A percentile compares a stretch with the other conserved stretches of the same genome.
Conservation (phyloP, 2,797 vertebrate species). For the Valencia hispanica region DNA sequence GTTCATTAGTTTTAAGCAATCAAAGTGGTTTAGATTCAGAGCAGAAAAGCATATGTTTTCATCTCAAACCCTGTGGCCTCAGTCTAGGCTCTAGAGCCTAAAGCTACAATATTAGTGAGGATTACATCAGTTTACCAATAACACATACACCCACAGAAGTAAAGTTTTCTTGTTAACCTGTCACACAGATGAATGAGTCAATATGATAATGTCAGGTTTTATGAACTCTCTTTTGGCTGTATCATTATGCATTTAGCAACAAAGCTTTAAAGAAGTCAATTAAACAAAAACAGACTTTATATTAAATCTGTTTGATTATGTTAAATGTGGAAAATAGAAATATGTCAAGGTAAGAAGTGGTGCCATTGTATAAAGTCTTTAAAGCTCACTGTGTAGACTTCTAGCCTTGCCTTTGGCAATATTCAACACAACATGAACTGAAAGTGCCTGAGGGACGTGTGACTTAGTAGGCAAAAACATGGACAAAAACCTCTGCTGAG, state of each 20-base stretch:
- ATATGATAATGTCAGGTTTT: slow-evolving; percentile 40
- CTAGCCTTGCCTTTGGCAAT: slow-evolving; percentile 31
- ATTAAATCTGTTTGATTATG: slow-evolving; percentile 71
- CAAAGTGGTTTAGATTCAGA: too few relatives aligned
- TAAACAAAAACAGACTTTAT: slow-evolving; percentile 67
- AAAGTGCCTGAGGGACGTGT: slow-evolving; percentile 23
- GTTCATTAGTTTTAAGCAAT: not conserved
- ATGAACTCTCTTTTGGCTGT: slow-evolving; percentile 28
- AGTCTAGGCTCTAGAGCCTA: not conserved
- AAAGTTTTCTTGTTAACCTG: slow-evolving; percentile 40
- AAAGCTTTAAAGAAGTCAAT: slow-evolving; percentile 56
- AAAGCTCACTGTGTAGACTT: slow-evolving; percentile 43
- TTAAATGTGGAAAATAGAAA: slow-evolving; percentile 73
- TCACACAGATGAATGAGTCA: slow-evolving; percentile 50
- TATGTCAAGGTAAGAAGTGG: slow-evolving; percentile 53
- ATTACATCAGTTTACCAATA: slow-evolving; percentile 7
- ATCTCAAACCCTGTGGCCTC: not conserved
- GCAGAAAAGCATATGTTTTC: not conserved
- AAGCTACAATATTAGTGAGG: not conserved
- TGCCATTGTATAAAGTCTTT: slow-evolving; percentile 39
- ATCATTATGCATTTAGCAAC: slow-evolving; percentile 26
- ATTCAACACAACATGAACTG: slow-evolving; percentile 9
- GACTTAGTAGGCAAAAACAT: slow-evolving; percentile 24
- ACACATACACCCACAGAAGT: slow-evolving; percentile 21
- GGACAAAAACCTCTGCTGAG: slow-evolving; percentile 24